phyloP scores from a whole-genome alignment of 2,888 invertebrate species.

The Sarcophaga variegata region DNA sequence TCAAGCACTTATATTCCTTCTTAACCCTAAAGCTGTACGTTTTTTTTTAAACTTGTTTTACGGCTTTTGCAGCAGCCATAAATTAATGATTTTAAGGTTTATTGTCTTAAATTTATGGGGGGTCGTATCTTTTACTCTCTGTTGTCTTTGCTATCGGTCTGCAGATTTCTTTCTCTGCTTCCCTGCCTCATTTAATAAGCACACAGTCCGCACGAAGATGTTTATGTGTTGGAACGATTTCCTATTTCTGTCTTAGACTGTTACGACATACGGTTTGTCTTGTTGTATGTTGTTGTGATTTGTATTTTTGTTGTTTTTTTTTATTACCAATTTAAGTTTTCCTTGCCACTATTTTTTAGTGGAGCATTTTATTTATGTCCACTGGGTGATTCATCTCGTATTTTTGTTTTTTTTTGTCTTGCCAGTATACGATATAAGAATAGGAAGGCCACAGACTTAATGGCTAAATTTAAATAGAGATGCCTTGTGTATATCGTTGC shows the following conservation, averaged over 20 bases:
- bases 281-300: conserved; percentile 32
- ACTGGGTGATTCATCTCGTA: background rate
- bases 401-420: background rate
- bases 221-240: conserved; percentile 62
- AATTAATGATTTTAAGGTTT: conserved; percentile 52
- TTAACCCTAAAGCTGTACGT: background rate
- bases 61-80: conserved; percentile 45
- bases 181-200: background rate
- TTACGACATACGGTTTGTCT: conserved; percentile 1
- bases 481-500: background rate
- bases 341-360: conserved; percentile 25
- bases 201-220: conserved; percentile 7
- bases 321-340: conserved; percentile 26
- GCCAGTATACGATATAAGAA: background rate
- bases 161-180: too few relatives aligned
- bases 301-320: conserved; percentile 6
- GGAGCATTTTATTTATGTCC: background rate
- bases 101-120: conserved; percentile 9
- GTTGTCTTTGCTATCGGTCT: conserved; percentile 4
- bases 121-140: conserved; percentile 27
- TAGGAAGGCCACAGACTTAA: background rate
- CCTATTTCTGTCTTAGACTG: conserved; percentile 50
- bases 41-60: conserved; percentile 28
- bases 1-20: background rate
- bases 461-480: background rate